Conservation (phyloP, 2,113 vertebrate species). For the human (Homo sapiens) region DNA sequence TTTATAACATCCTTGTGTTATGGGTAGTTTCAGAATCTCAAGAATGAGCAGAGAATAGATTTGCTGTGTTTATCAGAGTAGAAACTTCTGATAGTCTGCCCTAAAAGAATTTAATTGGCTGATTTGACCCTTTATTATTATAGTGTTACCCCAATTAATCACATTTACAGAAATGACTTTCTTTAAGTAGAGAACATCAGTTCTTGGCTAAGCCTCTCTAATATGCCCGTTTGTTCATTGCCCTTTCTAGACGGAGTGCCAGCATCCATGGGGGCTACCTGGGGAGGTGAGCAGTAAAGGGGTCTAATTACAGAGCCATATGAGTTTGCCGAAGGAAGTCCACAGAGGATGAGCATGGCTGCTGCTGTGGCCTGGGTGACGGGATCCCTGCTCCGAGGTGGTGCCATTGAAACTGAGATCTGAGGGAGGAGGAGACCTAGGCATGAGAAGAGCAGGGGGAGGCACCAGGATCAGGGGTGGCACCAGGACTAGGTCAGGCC, state of each 20-base stretch:
- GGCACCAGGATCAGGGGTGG: not conserved
- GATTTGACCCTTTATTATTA: not conserved
- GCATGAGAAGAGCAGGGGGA: not conserved
- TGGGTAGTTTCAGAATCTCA: not conserved
- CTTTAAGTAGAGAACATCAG: not conserved
- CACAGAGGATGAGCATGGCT: accelerated
- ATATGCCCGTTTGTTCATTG: not conserved
- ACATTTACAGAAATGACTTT: not conserved
- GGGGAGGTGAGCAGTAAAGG: not conserved
- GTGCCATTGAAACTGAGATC: not conserved
- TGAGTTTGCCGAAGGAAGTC: not conserved
- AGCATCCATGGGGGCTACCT: accelerated
- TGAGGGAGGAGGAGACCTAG: not conserved
- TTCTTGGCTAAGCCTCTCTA: not conserved
- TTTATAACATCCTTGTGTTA: not conserved
- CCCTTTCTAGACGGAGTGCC: not conserved
- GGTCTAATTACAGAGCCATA: not conserved
- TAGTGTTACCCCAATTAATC: not conserved
- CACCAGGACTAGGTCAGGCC: not conserved
- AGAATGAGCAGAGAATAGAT: not conserved
- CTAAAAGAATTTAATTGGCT: not conserved
- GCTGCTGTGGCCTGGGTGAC: not conserved
- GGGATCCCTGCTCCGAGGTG: not conserved
- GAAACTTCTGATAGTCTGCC: not conserved
- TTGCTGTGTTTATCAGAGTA: not conserved